Conservation (phyloP, 2,888 invertebrate genomes). For the Tetanocera ferruginea region DNA sequence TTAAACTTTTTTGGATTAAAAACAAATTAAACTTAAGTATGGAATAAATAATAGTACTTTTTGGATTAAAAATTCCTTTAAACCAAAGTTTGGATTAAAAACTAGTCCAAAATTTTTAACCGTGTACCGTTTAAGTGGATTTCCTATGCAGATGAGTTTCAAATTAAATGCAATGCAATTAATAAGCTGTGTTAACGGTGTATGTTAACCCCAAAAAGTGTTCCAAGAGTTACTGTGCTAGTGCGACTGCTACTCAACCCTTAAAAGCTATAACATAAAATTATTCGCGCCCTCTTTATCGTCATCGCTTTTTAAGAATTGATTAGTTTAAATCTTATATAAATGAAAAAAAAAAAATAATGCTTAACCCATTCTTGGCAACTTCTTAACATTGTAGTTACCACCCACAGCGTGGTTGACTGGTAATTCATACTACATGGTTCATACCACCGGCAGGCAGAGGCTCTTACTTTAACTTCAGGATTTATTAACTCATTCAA, state of each 20-base stretch:
- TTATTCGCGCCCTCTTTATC: neutral
- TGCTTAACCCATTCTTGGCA: neutral
- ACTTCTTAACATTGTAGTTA: neutral
- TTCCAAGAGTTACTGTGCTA: neutral
- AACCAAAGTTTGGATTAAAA: too few relatives aligned
- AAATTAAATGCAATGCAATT: constrained; percentile 19
- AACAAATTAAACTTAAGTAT: too few relatives aligned
- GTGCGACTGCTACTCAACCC: neutral
- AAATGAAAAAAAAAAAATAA: constrained; percentile 2
- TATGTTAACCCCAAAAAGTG: neutral
- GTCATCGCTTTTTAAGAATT: neutral
- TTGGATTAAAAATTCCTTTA: too few relatives aligned
- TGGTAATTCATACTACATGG: constrained; percentile 11
- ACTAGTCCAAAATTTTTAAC: too few relatives aligned
- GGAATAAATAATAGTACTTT: too few relatives aligned
- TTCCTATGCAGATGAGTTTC: neutral
- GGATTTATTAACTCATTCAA: constrained; percentile 36
- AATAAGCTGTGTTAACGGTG: neutral
- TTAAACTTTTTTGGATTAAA: too few relatives aligned
- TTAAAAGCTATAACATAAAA: too few relatives aligned
- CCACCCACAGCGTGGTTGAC: constrained; percentile 22
- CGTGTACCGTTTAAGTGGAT: neutral
- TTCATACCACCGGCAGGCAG: neutral
- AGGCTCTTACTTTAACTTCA: neutral
- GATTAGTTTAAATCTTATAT: constrained; percentile 26